phyloP scores from a whole-genome alignment of 2,888 invertebrate genomes.

The Luffia ferchaultella region DNA sequence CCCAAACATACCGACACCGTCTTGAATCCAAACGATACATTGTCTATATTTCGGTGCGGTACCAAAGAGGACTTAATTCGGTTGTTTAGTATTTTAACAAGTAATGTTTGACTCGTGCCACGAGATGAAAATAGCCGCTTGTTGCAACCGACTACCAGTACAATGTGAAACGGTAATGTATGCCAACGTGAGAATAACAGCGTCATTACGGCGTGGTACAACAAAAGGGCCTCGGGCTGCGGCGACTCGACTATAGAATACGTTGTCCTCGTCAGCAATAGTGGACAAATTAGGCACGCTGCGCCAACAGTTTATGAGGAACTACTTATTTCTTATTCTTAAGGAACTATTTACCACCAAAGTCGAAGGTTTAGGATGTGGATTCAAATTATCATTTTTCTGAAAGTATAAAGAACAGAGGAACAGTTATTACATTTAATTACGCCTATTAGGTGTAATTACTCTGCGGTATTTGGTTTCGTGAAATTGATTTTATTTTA shows the following conservation, averaged over 20 bases:
- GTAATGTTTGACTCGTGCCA: not conserved
- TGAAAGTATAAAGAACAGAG: too few relatives aligned
- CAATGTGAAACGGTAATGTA: not conserved
- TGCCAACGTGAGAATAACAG: not conserved
- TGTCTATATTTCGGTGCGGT: too few relatives aligned
- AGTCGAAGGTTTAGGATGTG: too few relatives aligned
- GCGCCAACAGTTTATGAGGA: not conserved
- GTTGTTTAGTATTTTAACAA: not conserved
- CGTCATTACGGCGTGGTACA: not conserved
- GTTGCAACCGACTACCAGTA: not conserved
- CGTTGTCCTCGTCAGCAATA: not conserved
- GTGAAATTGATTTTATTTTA: too few relatives aligned
- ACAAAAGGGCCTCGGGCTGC: not conserved
- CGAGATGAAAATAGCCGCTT: not conserved
- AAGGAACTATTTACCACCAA: too few relatives aligned
- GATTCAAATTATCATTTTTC: too few relatives aligned
- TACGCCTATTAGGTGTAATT: too few relatives aligned
- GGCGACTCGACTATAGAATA: not conserved
- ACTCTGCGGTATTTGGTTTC: too few relatives aligned
- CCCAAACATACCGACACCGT: too few relatives aligned
- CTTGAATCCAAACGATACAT: too few relatives aligned
- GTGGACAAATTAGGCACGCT: not conserved
- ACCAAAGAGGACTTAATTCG: not conserved
- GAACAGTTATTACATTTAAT: too few relatives aligned
- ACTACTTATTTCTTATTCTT: too few relatives aligned